Evolutionary conservation across 2,113 vertebrate species (phyloP), one percentile per base, ranked within the genome.

Genomic region (Clarias gariepinus): DNA sequence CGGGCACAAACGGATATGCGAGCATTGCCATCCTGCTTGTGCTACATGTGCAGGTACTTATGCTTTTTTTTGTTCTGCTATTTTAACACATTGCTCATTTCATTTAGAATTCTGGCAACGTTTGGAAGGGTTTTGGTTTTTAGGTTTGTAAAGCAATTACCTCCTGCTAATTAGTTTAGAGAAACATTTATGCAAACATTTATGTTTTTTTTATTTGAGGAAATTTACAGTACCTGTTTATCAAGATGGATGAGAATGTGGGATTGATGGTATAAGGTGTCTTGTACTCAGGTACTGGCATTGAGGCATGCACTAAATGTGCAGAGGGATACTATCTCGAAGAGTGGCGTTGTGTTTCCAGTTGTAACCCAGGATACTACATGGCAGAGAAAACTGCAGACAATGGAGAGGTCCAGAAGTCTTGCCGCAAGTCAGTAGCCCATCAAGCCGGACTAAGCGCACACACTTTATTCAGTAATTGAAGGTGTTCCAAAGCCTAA

Each of bases 291-390:
- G 98, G 97, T 81, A 96, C 96, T 53, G 98, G 98, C 25, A 91
- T 96, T 82, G 97, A 98, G 82, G 97, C 96, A 0, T 99, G 98
- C 90, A 96, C 95, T 73, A 97, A 96, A 91, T 99, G 98, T 91
- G 96, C 96, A 1, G 95, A 96, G 3, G 94, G 95, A 83, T 98
- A 96, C 92, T 95, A 96, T 84, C 95, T 98, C 91, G 98, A 99
- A 92, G 97, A 99, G 78, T 97, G 98, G 94, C 94, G 95, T 73
- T 99, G 98, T 83, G 97, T 99, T 79, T 92, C 91, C 18, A 96
- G 94, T 63, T 99, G 98, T 91, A 97, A 94, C 60, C 89, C 89
- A 87, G 96, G 96, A 86, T 97, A 97, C 93, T 98, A 97, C 91
- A 92, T 97, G 90, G 92, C 92, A 3, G 96, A 98, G 91, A 96